These are phyloP conservation scores for Drosophila funebris DNA, from an alignment of 1,140 invertebrate species.

Conservation along the genomic window DNA sequence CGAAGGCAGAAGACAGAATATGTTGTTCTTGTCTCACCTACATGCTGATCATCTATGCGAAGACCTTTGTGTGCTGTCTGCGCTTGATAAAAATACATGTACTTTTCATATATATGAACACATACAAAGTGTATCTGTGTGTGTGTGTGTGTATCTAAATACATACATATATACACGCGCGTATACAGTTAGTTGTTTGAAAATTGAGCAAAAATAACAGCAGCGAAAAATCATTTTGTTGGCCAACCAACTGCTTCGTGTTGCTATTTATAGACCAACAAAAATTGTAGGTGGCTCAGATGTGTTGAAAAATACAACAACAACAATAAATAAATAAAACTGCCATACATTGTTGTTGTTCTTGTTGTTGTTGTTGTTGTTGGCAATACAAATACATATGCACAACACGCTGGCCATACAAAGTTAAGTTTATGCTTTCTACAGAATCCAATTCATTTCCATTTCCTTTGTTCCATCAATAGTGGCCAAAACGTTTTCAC, in stretches of 20 bases:
- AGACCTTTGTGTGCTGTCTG: conserved; percentile 65
- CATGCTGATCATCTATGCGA: conserved; percentile 70
- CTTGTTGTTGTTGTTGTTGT: not conserved
- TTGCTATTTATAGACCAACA: conserved; percentile 68
- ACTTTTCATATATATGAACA: conserved; percentile 38
- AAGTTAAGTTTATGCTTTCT: conserved; percentile 52
- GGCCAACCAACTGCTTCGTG: conserved; percentile 75
- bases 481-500: conserved; percentile 27
- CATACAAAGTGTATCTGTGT: conserved; percentile 12
- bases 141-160: conserved; percentile 11
- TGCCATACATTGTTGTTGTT: conserved; percentile 59
- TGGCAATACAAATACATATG: conserved; percentile 16
- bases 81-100: conserved; percentile 75
- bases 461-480: conserved; percentile 57
- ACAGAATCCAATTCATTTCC: conserved; percentile 37
- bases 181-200: conserved; percentile 80
- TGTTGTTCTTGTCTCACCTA: conserved; percentile 74
- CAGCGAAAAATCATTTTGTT: conserved; percentile 71
- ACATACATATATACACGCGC: conserved; percentile 49
- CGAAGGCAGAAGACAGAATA: conserved; percentile 50
- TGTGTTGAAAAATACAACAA: conserved; percentile 66
- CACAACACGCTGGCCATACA: conserved; percentile 10
- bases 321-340: conserved; percentile 68
- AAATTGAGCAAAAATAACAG: conserved; percentile 78
- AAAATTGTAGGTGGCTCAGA: conserved; percentile 78